Base-by-base conservation (phyloP, 2,888 invertebrate genomes). In the Antheraea assamensis region DNA sequence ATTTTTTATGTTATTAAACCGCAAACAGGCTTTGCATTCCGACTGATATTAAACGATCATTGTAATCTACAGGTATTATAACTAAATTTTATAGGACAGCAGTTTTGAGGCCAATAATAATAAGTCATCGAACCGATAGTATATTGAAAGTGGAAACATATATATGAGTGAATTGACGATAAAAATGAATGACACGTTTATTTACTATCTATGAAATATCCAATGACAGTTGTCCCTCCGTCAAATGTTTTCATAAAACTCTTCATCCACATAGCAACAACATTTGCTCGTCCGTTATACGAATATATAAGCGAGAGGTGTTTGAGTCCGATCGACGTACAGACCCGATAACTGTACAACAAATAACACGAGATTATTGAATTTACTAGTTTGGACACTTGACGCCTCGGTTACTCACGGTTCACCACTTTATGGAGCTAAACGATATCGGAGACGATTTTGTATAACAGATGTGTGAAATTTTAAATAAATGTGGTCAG, bases 361-460 rank as follows among this genome's bases (percentile, higher is more conserved):
- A 82, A 83, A 83, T 73, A 83, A 15, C 68, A 74, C 70, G 74
- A 75, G 76, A 80, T 79, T 83, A 79, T 83, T 83, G 79, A 82
- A 81, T 79, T 78, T 83, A 79, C 81, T 81, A 52, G 75, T 83
- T 83, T 78, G 78, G 70, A 75, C 70, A 78, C 77, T 79, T 82
- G 76, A 78, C 82, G 78, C 76, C 42, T 76, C 8, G 8, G 61
- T 13, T 72, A 81, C 79, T 78, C 68, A 80, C 71, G n/a, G 78
- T 4, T 72, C 2, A 0, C 0, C 10, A 52, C 71, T 17, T 68
- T 64, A 70, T 27, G 0, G 47, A 74, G 30, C 61, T 64, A 64
- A 30, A 17, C 61, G 58, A 24, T 58, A 13, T 58, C n/a, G 24
- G n/a, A 7, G 21, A n/a, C 58, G 30, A 30, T 27, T 64, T 30